A percentile compares a stretch with the other conserved stretches of the same genome.
Evolutionary conservation across 2,113 vertebrate genomes (phyloP).

Genomic region (Halichoerus grypus): DNA sequence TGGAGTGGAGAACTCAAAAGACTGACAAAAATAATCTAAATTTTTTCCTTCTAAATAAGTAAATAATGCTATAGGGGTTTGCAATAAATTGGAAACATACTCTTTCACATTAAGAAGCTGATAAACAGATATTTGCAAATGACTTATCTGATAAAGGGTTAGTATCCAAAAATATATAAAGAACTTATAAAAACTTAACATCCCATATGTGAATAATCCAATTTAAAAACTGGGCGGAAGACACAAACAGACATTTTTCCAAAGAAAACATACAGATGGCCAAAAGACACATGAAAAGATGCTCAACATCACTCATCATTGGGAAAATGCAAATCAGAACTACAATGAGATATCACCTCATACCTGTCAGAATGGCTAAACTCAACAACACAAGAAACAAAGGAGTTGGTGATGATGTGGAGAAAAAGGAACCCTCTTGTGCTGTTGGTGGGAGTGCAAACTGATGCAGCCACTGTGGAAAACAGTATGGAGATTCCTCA

Average conservation of each 20-base stretch:
- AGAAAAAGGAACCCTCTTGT: not conserved
- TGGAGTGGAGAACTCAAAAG: not conserved
- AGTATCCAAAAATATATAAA: not conserved
- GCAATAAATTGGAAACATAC: not conserved
- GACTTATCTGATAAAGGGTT: not conserved
- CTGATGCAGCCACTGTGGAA: not conserved
- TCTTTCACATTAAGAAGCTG: conserved; percentile 31
- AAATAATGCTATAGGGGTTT: not conserved
- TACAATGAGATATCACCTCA: not conserved
- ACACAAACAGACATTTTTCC: not conserved
- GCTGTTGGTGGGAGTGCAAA: not conserved
- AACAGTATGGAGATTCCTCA: not conserved
- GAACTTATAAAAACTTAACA: not conserved
- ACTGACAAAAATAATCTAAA: not conserved
- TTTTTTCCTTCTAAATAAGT: not conserved
- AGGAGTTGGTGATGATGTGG: not conserved
- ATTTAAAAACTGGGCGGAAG: not conserved
- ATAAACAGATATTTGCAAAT: not conserved
- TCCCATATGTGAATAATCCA: not conserved
- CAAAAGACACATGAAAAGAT: not conserved
- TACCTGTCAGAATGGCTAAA: not conserved
- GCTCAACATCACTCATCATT: not conserved
- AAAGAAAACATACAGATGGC: not conserved
- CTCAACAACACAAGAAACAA: not conserved
- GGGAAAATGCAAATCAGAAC: not conserved